Base-by-base conservation (phyloP, 2,888 invertebrate genomes). In the Lithophane semibrunnea region DNA sequence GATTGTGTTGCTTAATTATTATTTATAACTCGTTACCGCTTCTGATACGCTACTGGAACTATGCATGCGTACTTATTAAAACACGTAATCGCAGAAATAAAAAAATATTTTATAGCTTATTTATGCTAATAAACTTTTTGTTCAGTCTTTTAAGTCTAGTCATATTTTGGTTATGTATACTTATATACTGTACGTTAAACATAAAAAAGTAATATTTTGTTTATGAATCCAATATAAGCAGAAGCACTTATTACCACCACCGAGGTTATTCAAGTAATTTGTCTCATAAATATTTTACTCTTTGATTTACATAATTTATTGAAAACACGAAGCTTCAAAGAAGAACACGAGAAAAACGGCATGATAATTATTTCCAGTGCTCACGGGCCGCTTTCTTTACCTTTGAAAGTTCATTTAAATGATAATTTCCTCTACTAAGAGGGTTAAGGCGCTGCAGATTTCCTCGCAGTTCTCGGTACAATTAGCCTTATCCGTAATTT, bases 1-100 rank as follows among this genome's bases (percentile, higher is more conserved):
- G 88, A 90, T 90, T 91, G 90, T 88, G 86, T 87, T 88, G 83
- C 87, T 74, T 89, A 90, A 92, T 92, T 92, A 91, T 91, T 91
- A 92, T 91, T 91, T 91, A 90, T 82, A 85, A 84, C 88, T 87
- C 88, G 86, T 86, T 84, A 86, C 77, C 77, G 75, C 79, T 81
- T 81, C 67, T 73, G 82, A 80, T 83, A 75, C 73, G 84, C 79
- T 73, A 84, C 80, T 85, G 58, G 69, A 80, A 78, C 72, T 73
- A 77, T 73, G 58, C 29, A 37, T 69, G 47, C 60, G 52, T 72
- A 68, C 52, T 71, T 76, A 9, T 85, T 63, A 56, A 74, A 77
- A 52, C 58, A 71, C 52, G 65, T 76, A 18, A 54, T 56, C 64
- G 13, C n/a, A 77, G 73, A 71, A 60, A 56, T 60, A 73, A 70